Evolutionary conservation across 2,113 vertebrate genomes (phyloP).

Genomic region (Myiagra hebetior): DNA sequence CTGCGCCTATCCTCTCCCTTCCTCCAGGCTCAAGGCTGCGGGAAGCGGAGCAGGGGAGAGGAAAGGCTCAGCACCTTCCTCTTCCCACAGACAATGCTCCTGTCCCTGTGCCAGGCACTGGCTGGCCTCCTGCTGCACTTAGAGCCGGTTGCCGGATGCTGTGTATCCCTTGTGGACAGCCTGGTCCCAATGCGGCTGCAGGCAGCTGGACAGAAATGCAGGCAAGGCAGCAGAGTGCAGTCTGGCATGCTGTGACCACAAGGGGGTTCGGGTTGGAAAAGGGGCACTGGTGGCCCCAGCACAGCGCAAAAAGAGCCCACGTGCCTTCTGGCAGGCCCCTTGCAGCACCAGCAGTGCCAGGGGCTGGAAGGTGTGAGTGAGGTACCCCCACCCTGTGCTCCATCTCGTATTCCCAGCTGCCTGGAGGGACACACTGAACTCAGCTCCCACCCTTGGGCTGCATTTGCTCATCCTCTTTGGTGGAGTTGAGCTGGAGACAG

Average conservation of each 20-base stretch:
- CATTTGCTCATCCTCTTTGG: neutral
- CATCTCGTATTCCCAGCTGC: neutral
- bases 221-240: neutral
- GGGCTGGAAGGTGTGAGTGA: neutral
- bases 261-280: neutral
- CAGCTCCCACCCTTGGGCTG: neutral
- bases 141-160: neutral
- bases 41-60: neutral
- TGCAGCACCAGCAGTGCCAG: neutral
- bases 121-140: neutral
- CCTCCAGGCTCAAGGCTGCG: neutral
- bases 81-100: neutral
- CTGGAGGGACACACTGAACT: neutral
- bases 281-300: neutral
- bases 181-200: neutral
- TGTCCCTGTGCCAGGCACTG: neutral
- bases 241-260: neutral
- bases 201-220: neutral
- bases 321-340: neutral
- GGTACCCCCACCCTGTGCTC: neutral
- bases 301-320: fast-evolving
- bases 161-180: neutral
- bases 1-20: neutral
- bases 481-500: neutral
- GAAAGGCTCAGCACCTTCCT: neutral